Evolutionary conservation across 2,113 vertebrate species (phyloP).

Genomic region (Tor tambroides): DNA sequence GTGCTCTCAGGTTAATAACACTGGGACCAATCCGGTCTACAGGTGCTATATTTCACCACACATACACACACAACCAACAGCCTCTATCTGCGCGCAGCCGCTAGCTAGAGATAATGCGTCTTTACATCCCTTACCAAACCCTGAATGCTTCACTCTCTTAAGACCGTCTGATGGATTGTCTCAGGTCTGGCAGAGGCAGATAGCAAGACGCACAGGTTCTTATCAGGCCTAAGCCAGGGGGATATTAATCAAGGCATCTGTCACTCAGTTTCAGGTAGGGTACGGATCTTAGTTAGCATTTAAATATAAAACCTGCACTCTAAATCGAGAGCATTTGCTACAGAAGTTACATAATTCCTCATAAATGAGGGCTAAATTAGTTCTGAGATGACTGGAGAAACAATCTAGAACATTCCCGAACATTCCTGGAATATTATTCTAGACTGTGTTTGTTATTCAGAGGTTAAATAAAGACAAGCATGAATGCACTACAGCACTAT

Average conservation of each 20-base stretch:
- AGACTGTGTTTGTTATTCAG: not conserved
- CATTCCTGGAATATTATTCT: too few species aligned
- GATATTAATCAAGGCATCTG: slow-evolving; percentile 51
- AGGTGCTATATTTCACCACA: slow-evolving; percentile 39
- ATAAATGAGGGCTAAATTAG: not conserved
- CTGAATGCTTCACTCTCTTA: slow-evolving; percentile 50
- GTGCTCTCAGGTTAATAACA: slow-evolving; percentile 10
- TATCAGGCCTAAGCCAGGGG: slow-evolving; percentile 45
- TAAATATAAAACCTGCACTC: slow-evolving; percentile 24
- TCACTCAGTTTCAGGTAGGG: slow-evolving; percentile 38
- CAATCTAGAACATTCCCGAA: not conserved
- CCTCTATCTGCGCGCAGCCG: slow-evolving; percentile 40
- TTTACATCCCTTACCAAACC: slow-evolving; percentile 54
- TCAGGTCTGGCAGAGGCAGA: slow-evolving; percentile 49
- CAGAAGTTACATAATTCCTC: not conserved
- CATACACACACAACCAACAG: slow-evolving; percentile 19
- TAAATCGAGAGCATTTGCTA: not conserved
- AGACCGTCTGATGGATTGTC: slow-evolving; percentile 52
- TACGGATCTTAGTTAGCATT: slow-evolving; percentile 32
- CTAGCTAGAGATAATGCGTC: slow-evolving; percentile 48
- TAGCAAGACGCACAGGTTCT: slow-evolving; percentile 40
- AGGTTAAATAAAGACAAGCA: slow-evolving; percentile 1
- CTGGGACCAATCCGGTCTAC: not conserved
- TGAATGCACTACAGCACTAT: not conserved
- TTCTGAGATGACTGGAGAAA: not conserved